A percentile compares a stretch with the other conserved stretches of the same genome.
These are phyloP conservation scores for Agelaius phoeniceus DNA, from an alignment of 2,113 vertebrate species.

Conservation along the genomic window DNA sequence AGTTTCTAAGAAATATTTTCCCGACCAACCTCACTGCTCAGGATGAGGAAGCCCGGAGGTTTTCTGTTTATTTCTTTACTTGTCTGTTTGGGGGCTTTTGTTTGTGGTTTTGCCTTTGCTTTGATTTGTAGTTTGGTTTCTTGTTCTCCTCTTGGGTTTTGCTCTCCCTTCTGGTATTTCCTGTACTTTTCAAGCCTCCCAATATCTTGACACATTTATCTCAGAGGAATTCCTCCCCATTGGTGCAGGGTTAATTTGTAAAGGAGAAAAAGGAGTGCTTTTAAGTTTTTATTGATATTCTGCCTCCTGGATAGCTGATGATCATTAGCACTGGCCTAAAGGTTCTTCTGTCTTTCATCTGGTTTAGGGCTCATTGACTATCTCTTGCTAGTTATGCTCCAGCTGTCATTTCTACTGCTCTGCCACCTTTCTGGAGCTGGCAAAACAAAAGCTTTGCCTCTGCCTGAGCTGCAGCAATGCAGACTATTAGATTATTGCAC, in stretches of 20 bases:
- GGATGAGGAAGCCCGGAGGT: neutral
- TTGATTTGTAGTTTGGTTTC: neutral
- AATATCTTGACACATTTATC: neutral
- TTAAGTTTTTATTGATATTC: conserved; percentile 21
- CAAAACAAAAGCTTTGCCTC: neutral
- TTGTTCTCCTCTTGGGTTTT: neutral
- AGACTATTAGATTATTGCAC: neutral
- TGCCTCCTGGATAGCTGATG: neutral
- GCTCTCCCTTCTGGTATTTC: neutral
- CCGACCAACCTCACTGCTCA: neutral
- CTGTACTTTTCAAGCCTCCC: neutral
- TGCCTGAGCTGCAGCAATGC: neutral
- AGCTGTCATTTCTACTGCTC: neutral
- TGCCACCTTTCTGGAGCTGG: neutral
- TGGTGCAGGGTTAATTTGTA: neutral
- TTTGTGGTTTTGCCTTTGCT: neutral
- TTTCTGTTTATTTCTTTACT: neutral
- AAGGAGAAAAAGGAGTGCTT: neutral
- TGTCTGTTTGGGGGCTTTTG: neutral
- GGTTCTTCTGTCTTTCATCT: neutral
- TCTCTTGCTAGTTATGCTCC: neutral
- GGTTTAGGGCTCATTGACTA: neutral
- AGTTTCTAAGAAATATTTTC: neutral
- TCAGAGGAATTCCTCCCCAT: neutral
- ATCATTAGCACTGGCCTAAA: neutral